These are phyloP conservation scores for Cheilosia variabilis DNA, from an alignment of 2,888 invertebrate species.

Conservation along the genomic window DNA sequence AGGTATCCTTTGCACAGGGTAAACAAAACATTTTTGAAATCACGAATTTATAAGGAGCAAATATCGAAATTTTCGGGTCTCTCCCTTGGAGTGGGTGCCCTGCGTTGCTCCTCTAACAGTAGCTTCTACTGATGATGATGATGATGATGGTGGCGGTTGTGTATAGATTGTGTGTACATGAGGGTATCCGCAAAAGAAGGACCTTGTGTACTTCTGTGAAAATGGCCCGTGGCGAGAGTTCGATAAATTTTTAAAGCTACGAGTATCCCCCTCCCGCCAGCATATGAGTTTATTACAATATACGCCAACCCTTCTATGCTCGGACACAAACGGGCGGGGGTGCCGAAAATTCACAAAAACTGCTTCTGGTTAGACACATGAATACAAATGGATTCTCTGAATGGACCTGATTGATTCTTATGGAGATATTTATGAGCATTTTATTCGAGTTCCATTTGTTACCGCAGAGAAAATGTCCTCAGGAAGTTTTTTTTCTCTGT, in stretches of 20 bases:
- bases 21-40: constrained; percentile 75
- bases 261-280: constrained; percentile 41
- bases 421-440: constrained; percentile 77
- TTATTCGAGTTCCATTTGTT: constrained; percentile 74
- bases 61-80: constrained; percentile 72
- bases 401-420: constrained; percentile 83
- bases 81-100: neutral
- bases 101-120: constrained; percentile 17
- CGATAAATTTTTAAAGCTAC: constrained; percentile 72
- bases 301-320: constrained; percentile 78
- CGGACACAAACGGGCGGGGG: constrained; percentile 62
- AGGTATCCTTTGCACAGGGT: constrained; percentile 66
- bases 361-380: constrained; percentile 77
- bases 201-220: constrained; percentile 51
- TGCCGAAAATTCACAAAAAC: constrained; percentile 57
- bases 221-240: constrained; percentile 65
- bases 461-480: constrained; percentile 70
- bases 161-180: constrained; percentile 53
- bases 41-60: constrained; percentile 72
- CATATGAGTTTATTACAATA: constrained; percentile 79
- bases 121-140: constrained; percentile 25
- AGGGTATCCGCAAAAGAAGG: constrained; percentile 64
- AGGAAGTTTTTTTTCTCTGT: constrained; percentile 32
- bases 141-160: constrained; percentile 45
- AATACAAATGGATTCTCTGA: constrained; percentile 82